Evolutionary conservation across 2,113 vertebrate genomes (phyloP).

Genomic region (Malurus alboscapulatus): DNA sequence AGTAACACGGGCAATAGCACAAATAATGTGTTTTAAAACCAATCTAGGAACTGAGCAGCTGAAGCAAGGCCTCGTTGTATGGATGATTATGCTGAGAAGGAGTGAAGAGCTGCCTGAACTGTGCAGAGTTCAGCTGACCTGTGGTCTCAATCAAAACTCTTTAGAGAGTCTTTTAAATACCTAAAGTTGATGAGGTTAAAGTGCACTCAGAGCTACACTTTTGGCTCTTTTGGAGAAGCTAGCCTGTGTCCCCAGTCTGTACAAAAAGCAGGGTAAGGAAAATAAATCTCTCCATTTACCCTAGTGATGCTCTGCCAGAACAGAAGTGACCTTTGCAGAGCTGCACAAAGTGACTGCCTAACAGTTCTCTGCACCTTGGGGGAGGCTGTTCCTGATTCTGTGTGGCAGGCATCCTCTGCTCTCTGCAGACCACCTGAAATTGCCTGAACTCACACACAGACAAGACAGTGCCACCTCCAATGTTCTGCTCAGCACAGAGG

Average conservation of each 20-base stretch:
- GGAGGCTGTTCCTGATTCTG: not conserved
- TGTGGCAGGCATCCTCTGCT: not conserved
- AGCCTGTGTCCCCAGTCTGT: not conserved
- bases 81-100: not conserved
- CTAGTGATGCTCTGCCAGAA: not conserved
- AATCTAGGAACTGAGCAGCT: not conserved
- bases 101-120: not conserved
- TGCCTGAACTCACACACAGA: not conserved
- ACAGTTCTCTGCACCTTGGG: not conserved
- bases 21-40: slow-evolving; percentile 3
- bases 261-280: not conserved
- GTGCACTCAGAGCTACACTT: not conserved
- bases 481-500: not conserved
- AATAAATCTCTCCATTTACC: not conserved
- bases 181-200: not conserved
- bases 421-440: not conserved
- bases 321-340: not conserved
- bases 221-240: not conserved
- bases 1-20: not conserved
- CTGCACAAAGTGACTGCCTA: not conserved
- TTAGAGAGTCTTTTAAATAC: not conserved
- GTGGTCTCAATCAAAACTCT: not conserved
- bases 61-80: not conserved
- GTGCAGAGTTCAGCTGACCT: not conserved
- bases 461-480: not conserved